Percentiles rank a stretch among this genome's conserved stretches.
phyloP scores from a whole-genome alignment of 2,113 vertebrate genomes.

The Salvelinus namaycush region DNA sequence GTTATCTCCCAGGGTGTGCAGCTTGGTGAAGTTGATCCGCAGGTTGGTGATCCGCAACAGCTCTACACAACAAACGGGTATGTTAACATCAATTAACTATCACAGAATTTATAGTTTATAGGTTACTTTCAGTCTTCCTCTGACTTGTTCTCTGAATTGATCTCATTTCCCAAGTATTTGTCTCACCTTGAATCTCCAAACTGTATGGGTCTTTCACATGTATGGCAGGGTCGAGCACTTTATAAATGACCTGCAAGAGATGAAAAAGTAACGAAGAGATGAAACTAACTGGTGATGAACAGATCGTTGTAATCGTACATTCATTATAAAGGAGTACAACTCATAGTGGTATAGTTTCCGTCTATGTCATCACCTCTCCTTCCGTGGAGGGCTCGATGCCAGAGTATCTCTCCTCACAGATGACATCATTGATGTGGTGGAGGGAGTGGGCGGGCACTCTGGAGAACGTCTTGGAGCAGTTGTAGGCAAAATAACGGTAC shows the following conservation, averaged over 20 bases:
- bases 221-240: constrained; percentile 86
- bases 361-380: constrained; percentile 73
- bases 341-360: not conserved
- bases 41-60: constrained; percentile 79
- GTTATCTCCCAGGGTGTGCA: constrained; percentile 79
- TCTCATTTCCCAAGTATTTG: not conserved
- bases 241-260: constrained; percentile 83
- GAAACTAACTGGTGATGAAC: not conserved
- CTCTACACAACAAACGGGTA: constrained; percentile 54
- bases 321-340: not conserved
- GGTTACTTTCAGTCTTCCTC: too few species aligned
- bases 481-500: constrained; percentile 84
- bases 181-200: constrained; percentile 81
- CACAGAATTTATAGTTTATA: not conserved
- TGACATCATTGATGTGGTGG: constrained; percentile 75
- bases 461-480: constrained; percentile 82
- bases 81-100: not conserved
- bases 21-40: constrained; percentile 78
- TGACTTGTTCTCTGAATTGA: too few species aligned
- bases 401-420: constrained; percentile 85
- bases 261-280: not conserved
- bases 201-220: constrained; percentile 83
- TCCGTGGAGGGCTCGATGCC: constrained; percentile 85
- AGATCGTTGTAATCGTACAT: not conserved
- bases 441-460: constrained; percentile 59